These are phyloP conservation scores for Parelbella ahira DNA, from an alignment of 2,888 invertebrate genomes.

Conservation along the genomic window DNA sequence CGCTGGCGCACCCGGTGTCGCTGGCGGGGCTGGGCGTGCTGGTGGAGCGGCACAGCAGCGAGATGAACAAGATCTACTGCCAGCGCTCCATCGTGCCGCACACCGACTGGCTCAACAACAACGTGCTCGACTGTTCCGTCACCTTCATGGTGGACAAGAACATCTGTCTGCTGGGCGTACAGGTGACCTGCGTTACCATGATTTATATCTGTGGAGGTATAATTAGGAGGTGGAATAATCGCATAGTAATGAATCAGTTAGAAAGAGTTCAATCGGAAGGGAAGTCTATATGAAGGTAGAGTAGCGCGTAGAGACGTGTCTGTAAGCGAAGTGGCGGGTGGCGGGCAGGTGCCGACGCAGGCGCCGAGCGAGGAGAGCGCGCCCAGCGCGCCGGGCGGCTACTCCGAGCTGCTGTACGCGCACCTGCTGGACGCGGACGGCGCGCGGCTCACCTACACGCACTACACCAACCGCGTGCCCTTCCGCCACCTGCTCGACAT, in stretches of 20 bases:
- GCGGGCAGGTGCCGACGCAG: conserved; percentile 88
- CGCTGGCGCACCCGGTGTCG: no score
- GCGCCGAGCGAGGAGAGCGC: conserved; percentile 74
- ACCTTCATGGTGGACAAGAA: conserved; percentile 91
- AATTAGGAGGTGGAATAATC: no score
- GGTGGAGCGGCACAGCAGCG: conserved; percentile 45
- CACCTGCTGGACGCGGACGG: conserved; percentile 90
- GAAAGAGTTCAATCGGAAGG: no score
- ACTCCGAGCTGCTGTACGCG: conserved; percentile 90
- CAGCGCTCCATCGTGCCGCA: conserved; percentile 83
- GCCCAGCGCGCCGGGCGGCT: conserved; percentile 48
- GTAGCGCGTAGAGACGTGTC: no score
- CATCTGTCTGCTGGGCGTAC: conserved; percentile 87
- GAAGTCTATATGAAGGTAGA: no score
- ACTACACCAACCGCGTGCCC: conserved; percentile 88
- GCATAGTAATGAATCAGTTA: no score
- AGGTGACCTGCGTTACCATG: conserved; percentile 69
- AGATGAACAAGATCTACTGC: conserved; percentile 84
- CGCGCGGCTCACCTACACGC: conserved; percentile 89
- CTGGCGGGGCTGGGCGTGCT: conserved; percentile 32
- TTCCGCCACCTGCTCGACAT: conserved; percentile 88
- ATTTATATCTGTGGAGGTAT: no score
- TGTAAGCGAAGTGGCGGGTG: no score
- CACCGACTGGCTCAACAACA: conserved; percentile 87
- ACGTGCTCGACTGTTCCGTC: conserved; percentile 87